These are phyloP conservation scores for Benthosema pterotum DNA, from an alignment of 2,797 vertebrate species.

Conservation along the genomic window DNA sequence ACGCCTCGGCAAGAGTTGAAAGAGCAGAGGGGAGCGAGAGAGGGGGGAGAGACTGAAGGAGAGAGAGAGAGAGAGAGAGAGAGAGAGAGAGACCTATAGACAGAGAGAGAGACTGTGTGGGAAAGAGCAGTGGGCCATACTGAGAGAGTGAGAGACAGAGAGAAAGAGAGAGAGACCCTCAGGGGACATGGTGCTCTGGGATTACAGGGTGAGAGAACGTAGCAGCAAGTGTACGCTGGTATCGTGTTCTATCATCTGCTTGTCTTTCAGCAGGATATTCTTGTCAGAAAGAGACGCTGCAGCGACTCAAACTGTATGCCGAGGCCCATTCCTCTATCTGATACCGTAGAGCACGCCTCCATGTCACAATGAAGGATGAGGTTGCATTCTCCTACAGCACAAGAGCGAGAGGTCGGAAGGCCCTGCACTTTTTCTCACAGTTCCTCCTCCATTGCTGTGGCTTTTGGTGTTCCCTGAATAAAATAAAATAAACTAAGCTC, in stretches of 20 bases:
- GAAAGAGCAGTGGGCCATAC: no score
- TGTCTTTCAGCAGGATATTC: conserved; percentile 32
- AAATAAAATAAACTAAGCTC: no score
- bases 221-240: conserved; percentile 5
- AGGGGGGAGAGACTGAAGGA: background rate
- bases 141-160: background rate
- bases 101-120: background rate
- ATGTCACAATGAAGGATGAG: conserved; percentile 14
- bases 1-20: background rate
- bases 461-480: no score
- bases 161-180: conserved; percentile 37
- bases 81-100: conserved; percentile 29
- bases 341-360: conserved; percentile 29
- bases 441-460: no score
- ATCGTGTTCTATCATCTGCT: conserved; percentile 50
- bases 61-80: background rate
- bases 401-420: conserved; percentile 14
- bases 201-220: conserved; percentile 45
- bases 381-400: conserved; percentile 19
- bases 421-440: background rate
- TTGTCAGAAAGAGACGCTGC: conserved; percentile 38
- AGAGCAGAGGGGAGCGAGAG: background rate
- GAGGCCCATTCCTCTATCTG: conserved; percentile 31
- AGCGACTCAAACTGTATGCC: conserved; percentile 29
- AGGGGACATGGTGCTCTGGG: conserved; percentile 40